Conservation (phyloP, 2,113 vertebrate genomes). For the Labrus mixtus region DNA sequence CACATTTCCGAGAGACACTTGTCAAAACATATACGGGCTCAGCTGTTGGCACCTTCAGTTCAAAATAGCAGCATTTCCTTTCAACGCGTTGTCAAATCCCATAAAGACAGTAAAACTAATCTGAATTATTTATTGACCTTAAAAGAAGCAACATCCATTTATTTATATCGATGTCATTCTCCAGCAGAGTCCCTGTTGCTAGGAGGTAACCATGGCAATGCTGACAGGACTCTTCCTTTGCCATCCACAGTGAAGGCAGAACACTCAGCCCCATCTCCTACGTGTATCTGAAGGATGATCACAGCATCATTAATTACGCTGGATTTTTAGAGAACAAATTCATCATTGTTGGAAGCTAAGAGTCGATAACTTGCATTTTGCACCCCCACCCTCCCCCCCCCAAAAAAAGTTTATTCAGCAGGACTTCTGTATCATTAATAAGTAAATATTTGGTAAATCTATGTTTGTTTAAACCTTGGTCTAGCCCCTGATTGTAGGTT, state of each 20-base stretch:
- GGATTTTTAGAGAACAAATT: neutral
- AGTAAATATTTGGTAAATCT: neutral
- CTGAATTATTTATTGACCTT: neutral
- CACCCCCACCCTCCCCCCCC: neutral
- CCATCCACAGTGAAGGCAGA: slow-evolving; percentile 13
- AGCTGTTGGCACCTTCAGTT: neutral
- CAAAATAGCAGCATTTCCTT: neutral
- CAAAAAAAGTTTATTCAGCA: neutral
- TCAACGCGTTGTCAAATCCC: neutral
- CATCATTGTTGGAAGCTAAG: neutral
- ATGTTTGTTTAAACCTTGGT: neutral
- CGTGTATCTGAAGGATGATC: neutral
- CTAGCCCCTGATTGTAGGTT: neutral
- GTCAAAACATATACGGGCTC: neutral
- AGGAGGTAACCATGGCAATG: slow-evolving; percentile 79
- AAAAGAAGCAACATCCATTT: slow-evolving; percentile 10
- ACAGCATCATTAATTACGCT: neutral
- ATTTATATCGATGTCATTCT: slow-evolving; percentile 16
- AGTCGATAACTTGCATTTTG: too few relatives aligned
- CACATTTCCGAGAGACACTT: neutral
- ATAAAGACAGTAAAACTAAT: neutral
- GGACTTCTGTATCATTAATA: neutral
- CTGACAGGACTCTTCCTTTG: slow-evolving; percentile 36
- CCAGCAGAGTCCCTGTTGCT: slow-evolving; percentile 68
- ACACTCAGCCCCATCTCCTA: slow-evolving; percentile 3